phyloP scores from a whole-genome alignment of 1,140 invertebrate genomes.

The Achroia grisella region DNA sequence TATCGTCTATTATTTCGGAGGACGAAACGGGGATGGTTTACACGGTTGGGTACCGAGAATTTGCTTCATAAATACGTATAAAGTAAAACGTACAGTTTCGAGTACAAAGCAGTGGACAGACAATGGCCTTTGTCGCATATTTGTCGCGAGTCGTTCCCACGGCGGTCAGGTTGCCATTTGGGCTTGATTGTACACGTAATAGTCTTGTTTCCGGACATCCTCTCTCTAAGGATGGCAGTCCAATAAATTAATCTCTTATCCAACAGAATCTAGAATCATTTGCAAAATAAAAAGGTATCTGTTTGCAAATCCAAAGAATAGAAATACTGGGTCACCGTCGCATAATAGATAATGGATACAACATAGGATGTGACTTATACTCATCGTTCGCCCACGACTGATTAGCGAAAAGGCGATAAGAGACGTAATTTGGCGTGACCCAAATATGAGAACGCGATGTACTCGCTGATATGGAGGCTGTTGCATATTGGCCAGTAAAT shows the following conservation, averaged over 20 bases:
- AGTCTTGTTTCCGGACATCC: slow-evolving; percentile 1
- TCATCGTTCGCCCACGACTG: slow-evolving; percentile 3
- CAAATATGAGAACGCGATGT: slow-evolving; percentile 19
- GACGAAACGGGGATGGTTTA: background rate
- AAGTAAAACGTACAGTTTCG: slow-evolving; percentile 18
- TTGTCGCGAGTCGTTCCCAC: slow-evolving; percentile 43
- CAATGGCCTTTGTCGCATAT: slow-evolving; percentile 58
- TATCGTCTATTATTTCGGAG: slow-evolving; percentile 6
- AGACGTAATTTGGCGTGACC: slow-evolving; percentile 27
- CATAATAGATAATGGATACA: background rate
- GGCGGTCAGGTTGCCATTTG: slow-evolving; percentile 22
- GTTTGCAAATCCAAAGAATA: background rate
- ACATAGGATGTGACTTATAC: background rate
- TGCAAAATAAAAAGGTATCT: background rate
- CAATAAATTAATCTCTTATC: too few relatives aligned
- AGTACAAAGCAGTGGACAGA: slow-evolving; percentile 18
- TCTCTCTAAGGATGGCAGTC: background rate
- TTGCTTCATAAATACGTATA: background rate
- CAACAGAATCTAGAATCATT: too few relatives aligned
- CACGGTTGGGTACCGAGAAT: too few relatives aligned
- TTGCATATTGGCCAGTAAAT: background rate
- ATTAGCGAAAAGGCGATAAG: slow-evolving; percentile 32
- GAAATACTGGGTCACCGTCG: background rate
- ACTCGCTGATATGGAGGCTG: slow-evolving; percentile 19
- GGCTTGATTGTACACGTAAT: background rate